Base-by-base conservation (phyloP, 2,888 invertebrate genomes). In the Pterobdella sp. region DNA sequence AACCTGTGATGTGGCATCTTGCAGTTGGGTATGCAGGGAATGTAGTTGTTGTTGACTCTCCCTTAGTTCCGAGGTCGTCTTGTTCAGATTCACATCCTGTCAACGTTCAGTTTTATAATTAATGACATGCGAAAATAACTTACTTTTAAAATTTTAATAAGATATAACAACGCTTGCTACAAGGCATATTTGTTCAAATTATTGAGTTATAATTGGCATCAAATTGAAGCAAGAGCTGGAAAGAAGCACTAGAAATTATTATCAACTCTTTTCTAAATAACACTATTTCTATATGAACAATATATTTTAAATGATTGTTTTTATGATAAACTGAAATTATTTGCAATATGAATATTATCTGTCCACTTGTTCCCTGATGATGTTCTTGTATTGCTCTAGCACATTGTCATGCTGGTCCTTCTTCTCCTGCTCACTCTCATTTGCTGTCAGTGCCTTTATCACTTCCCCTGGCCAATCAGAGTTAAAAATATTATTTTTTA, bases 291-390 rank as follows among this genome's bases (percentile, higher is more conserved):
- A n/a, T n/a, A n/a, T n/a, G n/a, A n/a, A n/a, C n/a, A n/a, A n/a
- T n/a, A n/a, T n/a, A n/a, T n/a, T n/a, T n/a, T n/a, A n/a, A n/a
- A n/a, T n/a, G n/a, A n/a, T n/a, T n/a, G n/a, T n/a, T n/a, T n/a
- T n/a, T n/a, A n/a, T n/a, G n/a, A n/a, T n/a, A n/a, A n/a, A n/a
- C n/a, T n/a, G n/a, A n/a, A n/a, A n/a, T n/a, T n/a, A n/a, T n/a
- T n/a, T n/a, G n/a, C n/a, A n/a, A n/a, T n/a, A n/a, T 42, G 42
- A 42, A 42, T 42, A 42, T 14, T 42, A 42, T 14, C 18, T 22
- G 26, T 69, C 76, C 87, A 93, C 93, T 84, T 96, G 94, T 79
- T 93, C 92, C 75, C 93, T 87, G 78, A 96, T 96, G 72, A 96
- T 87, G 75, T 90, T 88, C 85, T 94, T 94, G 84, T 94, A 94